Percentiles rank a stretch among this genome's conserved stretches.
These are phyloP conservation scores for Lytechinus pictus DNA, from an alignment of 35 echinoderm and acorn worm genomes.

Conservation along the genomic window DNA sequence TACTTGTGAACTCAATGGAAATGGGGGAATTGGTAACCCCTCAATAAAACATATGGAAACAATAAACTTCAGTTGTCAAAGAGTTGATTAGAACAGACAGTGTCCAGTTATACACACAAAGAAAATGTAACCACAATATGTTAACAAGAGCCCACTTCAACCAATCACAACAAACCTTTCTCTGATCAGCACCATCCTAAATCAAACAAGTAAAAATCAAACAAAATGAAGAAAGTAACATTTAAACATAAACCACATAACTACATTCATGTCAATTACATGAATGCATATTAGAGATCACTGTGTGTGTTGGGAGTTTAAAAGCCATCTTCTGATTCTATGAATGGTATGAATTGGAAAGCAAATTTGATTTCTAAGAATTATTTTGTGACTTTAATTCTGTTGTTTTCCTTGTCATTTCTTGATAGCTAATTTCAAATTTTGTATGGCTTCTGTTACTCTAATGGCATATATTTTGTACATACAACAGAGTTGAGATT, in stretches of 20 bases:
- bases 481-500: no score
- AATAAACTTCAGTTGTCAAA: no score
- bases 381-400: no score
- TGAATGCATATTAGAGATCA: background rate
- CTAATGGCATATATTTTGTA: no score
- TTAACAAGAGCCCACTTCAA: background rate
- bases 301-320: background rate
- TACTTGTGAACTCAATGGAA: background rate
- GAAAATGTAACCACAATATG: background rate
- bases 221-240: conserved; percentile 18
- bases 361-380: no score
- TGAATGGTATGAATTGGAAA: no score
- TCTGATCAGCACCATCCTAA: conserved; percentile 62
- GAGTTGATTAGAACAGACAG: background rate
- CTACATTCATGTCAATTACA: background rate
- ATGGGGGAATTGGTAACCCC: no score
- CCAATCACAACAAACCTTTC: conserved; percentile 64
- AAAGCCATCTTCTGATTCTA: no score
- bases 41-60: no score
- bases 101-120: background rate
- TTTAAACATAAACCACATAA: background rate
- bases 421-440: no score
- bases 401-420: no score
- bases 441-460: no score
- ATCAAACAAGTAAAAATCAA: conserved; percentile 53